phyloP scores from a whole-genome alignment of 2,113 vertebrate genomes.

The Neogale vison region DNA sequence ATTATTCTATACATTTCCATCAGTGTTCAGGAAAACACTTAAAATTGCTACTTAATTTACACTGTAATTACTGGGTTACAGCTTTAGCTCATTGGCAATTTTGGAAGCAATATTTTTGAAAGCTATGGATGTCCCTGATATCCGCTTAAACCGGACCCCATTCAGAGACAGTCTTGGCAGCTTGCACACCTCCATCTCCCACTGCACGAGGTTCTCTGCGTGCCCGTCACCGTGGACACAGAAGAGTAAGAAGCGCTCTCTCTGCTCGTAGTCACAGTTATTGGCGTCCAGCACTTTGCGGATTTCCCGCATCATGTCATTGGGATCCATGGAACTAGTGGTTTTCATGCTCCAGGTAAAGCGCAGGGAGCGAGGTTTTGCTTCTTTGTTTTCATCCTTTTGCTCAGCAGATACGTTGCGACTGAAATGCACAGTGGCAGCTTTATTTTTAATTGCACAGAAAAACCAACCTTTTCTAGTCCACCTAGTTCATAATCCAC shows the following conservation, averaged over 20 bases:
- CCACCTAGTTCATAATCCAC: neutral
- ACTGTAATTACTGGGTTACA: constrained; percentile 94
- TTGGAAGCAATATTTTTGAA: constrained; percentile 99
- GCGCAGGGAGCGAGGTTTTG: constrained; percentile 96
- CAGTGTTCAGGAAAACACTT: constrained; percentile 89
- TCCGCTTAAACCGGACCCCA: constrained; percentile 98
- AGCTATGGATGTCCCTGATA: constrained; percentile 99
- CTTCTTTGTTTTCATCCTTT: constrained; percentile 96
- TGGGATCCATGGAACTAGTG: constrained; percentile 98
- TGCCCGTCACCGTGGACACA: constrained; percentile 96
- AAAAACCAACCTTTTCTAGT: neutral
- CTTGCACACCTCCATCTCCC: constrained; percentile 99
- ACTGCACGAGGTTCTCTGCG: constrained; percentile 96
- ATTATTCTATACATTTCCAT: constrained; percentile 95
- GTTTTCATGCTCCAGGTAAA: constrained; percentile 99
- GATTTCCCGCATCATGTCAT: constrained; percentile 98
- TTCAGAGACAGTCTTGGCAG: constrained; percentile 99
- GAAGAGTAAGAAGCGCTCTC: constrained; percentile 97
- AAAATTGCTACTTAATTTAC: constrained; percentile 96
- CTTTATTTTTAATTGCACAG: constrained; percentile 14
- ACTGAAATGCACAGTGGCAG: constrained; percentile 86
- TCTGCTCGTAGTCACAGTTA: constrained; percentile 98
- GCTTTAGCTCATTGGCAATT: constrained; percentile 99
- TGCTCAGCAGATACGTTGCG: constrained; percentile 98
- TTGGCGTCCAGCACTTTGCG: constrained; percentile 98